Evolutionary conservation across 92 coral and sea anemone genomes (phyloP), one percentile per base, ranked within the genome.

Genomic region (Muricea muricata): DNA sequence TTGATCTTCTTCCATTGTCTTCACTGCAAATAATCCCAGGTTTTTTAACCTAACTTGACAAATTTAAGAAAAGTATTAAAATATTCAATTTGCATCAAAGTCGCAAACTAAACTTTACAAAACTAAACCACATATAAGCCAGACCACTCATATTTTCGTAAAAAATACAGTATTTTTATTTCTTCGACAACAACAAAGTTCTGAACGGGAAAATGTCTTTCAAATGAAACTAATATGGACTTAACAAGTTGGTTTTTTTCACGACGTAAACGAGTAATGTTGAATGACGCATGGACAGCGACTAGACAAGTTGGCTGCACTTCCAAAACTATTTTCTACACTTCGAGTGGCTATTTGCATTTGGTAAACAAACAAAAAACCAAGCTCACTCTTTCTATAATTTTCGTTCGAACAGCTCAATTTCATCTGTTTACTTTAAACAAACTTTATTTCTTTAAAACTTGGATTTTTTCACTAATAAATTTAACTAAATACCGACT

Each of bases 251-350:
- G 12, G 14, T 25, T 63, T 63, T 13, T 30, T 20, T 21, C 70
- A 63, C 70, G 21, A 32, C 13, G 8, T 10, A 28, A 63, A 28
- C 37, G 37, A 8, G 0, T 63, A 39, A 24, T 21, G 70, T 26
- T 63, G 70, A 63, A 29, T 63, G 21, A 63, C 18, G 11, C 70
- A 10, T 0, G 4, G 14, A 15, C 28, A 6, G 18, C 12, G 70
- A 28, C 70, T 63, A 63, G 70, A 63, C 70, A 63, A 63, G 28
- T 63, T 32, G 70, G 21, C 70, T 63, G 1, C 70, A 7, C n/a
- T n/a, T n/a, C 28, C 13, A 28, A 63, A 63, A 39, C 70, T 28
- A 63, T 28, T 63, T 37, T 63, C 8, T 63, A 63, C 70, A 32
- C 2, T 15, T 18, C n/a, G 1, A 28, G 2, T 14, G 3, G 12